Evolutionary conservation across 1,140 invertebrate species (phyloP), one percentile per base, ranked within the genome.

Genomic region (Ruditapes philippinarum): DNA sequence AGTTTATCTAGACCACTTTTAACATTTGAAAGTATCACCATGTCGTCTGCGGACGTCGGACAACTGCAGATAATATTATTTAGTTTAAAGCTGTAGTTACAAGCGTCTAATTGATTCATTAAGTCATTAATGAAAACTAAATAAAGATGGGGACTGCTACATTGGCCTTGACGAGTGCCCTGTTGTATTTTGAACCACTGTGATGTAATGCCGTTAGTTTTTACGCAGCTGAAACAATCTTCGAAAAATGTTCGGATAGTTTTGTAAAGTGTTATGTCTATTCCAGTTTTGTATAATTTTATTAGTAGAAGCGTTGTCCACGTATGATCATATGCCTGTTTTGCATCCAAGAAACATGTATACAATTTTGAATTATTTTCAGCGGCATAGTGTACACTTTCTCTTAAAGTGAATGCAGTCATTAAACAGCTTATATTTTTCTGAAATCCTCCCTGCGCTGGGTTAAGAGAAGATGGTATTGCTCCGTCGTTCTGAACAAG

Each of bases 361-460:
- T 73, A 73, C n/a, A 73, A 45, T n/a, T 1, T 17, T 7, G 68
- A 73, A 17, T 73, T 73, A 73, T 73, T 73, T 5, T 73, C 68
- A 5, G 3, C 40, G 19, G 68, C 68, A 45, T 38, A 73, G 28
- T 73, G 40, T 28, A 38, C 40, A 36, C 68, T 38, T 73, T 73
- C 68, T 40, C 33, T 17, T 36, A 25, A n/a, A 4, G 40, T 4
- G n/a, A n/a, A 40, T 11, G 68, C 38, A 7, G 68, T 73, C 40
- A 73, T 73, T 36, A 25, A 28, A 40, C 68, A 73, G 40, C 40
- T 73, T 36, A 38, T 73, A 7, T 73, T 0, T 38, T 36, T 73
- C n/a, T 38, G 68, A 17, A 73, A 73, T 1, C 68, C 68, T 38
- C 68, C 33, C 40, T 73, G 40, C n/a, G n/a, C n/a, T n/a, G n/a